Conservation (phyloP, 2,888 invertebrate genomes). For the Exephanes ischioxanthus region DNA sequence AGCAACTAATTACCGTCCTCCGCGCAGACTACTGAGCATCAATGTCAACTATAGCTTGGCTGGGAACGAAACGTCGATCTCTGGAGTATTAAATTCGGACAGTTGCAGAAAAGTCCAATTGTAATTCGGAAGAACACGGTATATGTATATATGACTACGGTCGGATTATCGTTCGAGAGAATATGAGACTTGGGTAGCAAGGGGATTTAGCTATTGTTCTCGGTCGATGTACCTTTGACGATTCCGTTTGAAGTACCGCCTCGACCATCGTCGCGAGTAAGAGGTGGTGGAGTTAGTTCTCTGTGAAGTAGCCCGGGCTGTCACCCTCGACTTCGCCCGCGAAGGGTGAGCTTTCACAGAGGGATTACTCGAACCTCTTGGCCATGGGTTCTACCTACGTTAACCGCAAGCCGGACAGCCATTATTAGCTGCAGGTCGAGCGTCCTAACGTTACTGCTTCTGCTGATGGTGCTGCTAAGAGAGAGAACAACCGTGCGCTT, state of each 20-base stretch:
- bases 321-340: constrained; percentile 78
- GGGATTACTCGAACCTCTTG: constrained; percentile 81
- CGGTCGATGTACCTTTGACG: constrained; percentile 82
- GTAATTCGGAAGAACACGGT: constrained; percentile 40
- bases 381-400: constrained; percentile 75
- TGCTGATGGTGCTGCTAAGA: constrained; percentile 54
- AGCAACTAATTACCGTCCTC: too few relatives aligned
- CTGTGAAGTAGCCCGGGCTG: constrained; percentile 73
- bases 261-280: constrained; percentile 67
- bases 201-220: constrained; percentile 79
- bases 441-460: constrained; percentile 62
- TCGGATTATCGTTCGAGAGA: constrained; percentile 67
- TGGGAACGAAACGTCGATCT: neutral
- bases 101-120: constrained; percentile 32
- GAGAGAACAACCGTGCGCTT: constrained; percentile 56
- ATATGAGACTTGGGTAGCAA: constrained; percentile 72
- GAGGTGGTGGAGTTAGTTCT: constrained; percentile 44
- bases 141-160: constrained; percentile 29
- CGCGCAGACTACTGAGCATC: too few relatives aligned
- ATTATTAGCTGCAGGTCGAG: constrained; percentile 79
- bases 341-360: constrained; percentile 80
- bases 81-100: neutral
- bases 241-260: constrained; percentile 82
- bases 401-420: constrained; percentile 83
- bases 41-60: too few relatives aligned